phyloP scores from a whole-genome alignment of 2,888 invertebrate genomes.

The Eueremaeus valkanovi region DNA sequence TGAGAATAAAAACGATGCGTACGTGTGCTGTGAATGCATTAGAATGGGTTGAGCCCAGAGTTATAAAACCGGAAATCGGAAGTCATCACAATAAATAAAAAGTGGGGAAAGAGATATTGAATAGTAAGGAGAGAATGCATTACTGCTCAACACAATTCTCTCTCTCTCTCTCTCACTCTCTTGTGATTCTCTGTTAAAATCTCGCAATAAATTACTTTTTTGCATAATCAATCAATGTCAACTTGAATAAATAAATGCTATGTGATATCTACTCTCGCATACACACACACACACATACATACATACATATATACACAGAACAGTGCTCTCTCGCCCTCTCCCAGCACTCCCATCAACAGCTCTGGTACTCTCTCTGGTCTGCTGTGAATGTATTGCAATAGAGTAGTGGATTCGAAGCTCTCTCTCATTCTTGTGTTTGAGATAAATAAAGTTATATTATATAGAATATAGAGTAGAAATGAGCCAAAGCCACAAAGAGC shows the following conservation, averaged over 20 bases:
- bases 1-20: background rate
- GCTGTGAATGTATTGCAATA: background rate
- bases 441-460: constrained; percentile 31
- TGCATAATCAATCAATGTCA: constrained; percentile 44
- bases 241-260: constrained; percentile 41
- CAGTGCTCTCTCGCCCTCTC: background rate
- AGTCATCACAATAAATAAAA: constrained; percentile 35
- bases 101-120: constrained; percentile 27
- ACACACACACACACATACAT: constrained; percentile 17
- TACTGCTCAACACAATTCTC: constrained; percentile 34
- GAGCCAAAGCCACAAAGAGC: constrained; percentile 20
- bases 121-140: constrained; percentile 28
- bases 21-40: constrained; percentile 4
- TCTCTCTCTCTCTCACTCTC: background rate
- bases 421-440: constrained; percentile 3
- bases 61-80: constrained; percentile 30
- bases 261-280: constrained; percentile 25
- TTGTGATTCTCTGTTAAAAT: constrained; percentile 36
- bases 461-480: constrained; percentile 24
- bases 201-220: constrained; percentile 44
- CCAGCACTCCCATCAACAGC: background rate
- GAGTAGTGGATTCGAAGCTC: constrained; percentile 3
- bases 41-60: constrained; percentile 29
- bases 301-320: background rate
- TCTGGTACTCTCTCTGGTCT: background rate